These are phyloP conservation scores for Andrena haemorrhoa DNA, from an alignment of 2,888 invertebrate species.

Conservation along the genomic window DNA sequence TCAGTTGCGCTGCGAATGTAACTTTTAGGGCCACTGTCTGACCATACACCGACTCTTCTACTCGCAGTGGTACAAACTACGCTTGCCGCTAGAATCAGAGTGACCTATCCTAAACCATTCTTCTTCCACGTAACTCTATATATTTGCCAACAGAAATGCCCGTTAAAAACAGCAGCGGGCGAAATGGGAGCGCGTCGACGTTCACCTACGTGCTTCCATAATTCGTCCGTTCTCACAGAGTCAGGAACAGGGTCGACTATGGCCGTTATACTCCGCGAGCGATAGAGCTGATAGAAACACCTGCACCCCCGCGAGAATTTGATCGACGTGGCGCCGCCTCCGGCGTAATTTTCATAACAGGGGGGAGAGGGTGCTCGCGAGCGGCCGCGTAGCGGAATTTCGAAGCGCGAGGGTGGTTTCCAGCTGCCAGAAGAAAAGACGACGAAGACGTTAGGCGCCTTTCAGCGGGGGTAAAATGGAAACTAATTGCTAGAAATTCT, in stretches of 20 bases:
- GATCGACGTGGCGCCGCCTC: slow-evolving; percentile 4
- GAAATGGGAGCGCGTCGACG: background rate
- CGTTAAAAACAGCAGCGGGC: background rate
- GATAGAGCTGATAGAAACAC: background rate
- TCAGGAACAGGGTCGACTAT: background rate
- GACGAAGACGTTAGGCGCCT: slow-evolving; percentile 34
- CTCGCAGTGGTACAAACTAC: background rate
- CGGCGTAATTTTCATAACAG: background rate
- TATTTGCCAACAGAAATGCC: background rate
- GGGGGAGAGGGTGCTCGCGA: background rate
- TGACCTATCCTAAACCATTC: background rate
- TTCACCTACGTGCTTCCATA: background rate
- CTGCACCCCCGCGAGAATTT: slow-evolving; percentile 10
- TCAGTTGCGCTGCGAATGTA: background rate
- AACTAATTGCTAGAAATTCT: slow-evolving; percentile 72
- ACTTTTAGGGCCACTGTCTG: background rate
- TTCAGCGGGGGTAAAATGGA: slow-evolving; percentile 56
- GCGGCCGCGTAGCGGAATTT: background rate
- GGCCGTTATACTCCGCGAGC: background rate
- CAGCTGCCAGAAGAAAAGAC: slow-evolving; percentile 25
- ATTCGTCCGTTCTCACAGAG: slow-evolving; percentile 1
- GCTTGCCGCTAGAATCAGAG: background rate
- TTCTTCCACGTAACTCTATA: background rate
- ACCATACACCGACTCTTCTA: background rate
- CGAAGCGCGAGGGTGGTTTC: background rate